Base-by-base conservation (phyloP, 2,888 invertebrate species). In the Elmis aenea region DNA sequence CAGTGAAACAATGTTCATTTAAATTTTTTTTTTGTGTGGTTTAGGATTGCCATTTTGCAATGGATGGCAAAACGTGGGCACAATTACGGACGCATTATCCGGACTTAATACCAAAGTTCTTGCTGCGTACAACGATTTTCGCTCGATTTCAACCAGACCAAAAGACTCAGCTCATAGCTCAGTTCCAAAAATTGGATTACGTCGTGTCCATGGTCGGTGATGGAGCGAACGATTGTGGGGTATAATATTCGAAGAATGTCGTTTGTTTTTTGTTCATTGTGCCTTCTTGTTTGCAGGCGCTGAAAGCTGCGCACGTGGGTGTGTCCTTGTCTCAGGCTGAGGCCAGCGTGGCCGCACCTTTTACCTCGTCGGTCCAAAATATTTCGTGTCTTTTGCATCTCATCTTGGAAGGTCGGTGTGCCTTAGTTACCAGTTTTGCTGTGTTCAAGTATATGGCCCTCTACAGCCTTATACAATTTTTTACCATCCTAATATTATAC, bases 401-500 rank as follows among this genome's bases (percentile, higher is more conserved):
- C 3, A 84, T 89, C 46, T 73, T 83, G 43, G 88, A 92, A 70
- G 91, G 93, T 5, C 76, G 92, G 3, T 86, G 88, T 52, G 89
- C 92, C 1, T 70, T 93, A 45, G 87, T 89, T 43, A 92, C 92
- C 0, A 89, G 88, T 24, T 91, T 92, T 67, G 88, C 89, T 3
- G 82, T 89, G 36, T 90, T 92, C 69, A 91, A 91, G 62, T 92
- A 86, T 67, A 92, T 92, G 87, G 87, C 89, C 35, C 76, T 85
- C 50, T 92, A 91, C 68, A 89, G 89, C 37, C 72, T 94, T 21
- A 90, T 90, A 32, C 92, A 94, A 71, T 94, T 90, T 66, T 76
- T 83, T 54, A 83, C 88, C 3, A 83, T 89, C 9, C 74, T 89
- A 20, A 81, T 89, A 42, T 72, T 90, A 1, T 90, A 89, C 57